Evolutionary conservation across 1,140 invertebrate genomes (phyloP).

Genomic region (Oncopeltus fasciatus): DNA sequence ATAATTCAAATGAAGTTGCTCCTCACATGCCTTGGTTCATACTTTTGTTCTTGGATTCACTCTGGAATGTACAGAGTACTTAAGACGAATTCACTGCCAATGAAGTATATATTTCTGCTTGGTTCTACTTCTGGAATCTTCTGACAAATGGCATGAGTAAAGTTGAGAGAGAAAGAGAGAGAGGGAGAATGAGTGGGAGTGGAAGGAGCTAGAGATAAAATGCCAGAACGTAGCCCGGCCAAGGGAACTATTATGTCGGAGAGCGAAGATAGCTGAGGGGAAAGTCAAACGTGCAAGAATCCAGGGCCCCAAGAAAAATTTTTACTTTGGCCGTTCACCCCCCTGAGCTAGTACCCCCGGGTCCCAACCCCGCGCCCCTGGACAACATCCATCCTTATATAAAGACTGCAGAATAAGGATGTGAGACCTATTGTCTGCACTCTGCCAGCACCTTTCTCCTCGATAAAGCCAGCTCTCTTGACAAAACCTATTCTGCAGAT

Average conservation of each 20-base stretch:
- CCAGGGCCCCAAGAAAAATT: background rate
- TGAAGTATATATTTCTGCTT: no score
- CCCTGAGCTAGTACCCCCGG: no score
- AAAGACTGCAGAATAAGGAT: background rate
- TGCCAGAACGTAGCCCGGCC: background rate
- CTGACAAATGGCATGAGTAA: background rate
- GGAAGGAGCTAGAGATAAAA: background rate
- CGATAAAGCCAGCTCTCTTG: no score
- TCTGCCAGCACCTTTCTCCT: background rate
- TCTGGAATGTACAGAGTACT: no score
- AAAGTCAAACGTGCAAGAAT: background rate
- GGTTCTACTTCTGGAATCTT: no score
- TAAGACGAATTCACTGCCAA: no score
- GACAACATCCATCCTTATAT: background rate
- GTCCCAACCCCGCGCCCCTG: no score
- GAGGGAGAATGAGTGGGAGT: no score
- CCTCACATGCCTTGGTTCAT: no score
- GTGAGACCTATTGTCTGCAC: background rate
- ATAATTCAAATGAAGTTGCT: no score
- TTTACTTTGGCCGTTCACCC: background rate
- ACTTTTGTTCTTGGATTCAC: no score
- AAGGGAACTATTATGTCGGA: background rate
- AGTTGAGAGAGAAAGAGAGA: background rate
- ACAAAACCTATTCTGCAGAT: background rate
- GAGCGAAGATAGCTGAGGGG: background rate